Evolutionary conservation across 1,140 invertebrate species (phyloP), one percentile per base, ranked within the genome.

Genomic region (Meloidogyne hapla): DNA sequence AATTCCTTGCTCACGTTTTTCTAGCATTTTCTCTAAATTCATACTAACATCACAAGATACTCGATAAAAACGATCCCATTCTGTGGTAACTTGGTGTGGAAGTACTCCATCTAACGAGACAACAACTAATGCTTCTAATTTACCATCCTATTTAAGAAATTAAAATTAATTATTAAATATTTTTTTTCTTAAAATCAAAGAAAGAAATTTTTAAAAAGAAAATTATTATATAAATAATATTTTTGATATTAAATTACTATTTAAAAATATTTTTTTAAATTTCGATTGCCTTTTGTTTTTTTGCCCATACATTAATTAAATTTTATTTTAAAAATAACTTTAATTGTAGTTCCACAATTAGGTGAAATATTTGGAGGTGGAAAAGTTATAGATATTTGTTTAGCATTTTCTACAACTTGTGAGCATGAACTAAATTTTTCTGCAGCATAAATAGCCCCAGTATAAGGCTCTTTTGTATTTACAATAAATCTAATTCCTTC

Each of bases 31-130:
- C 8, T 73, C 71, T n/a, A 73, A 40, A 40, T 87, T 82, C 86
- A 87, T 86, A 25, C 80, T 84, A 13, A 85, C 85, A 76, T 86
- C 85, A 45, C 85, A 86, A 15, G 79, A 80, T 23, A 86, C 84
- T 40, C 83, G 77, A 74, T 86, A 86, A 80, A 86, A 86, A 23
- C 85, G 85, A 82, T 86, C 85, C 86, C 86, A 86, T 78, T 86
- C 85, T 68, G 84, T 85, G 72, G 86, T 86, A 13, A 86, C 85
- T 78, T 86, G 85, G 65, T 86, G 85, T 15, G 85, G 85, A 21
- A 86, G 77, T 33, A 86, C 85, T 21, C 85, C 85, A 69, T 86
- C 85, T 28, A 86, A 65, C 13, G 85, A 86, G 5, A 86, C 86
- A 45, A 86, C 85, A 40, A 86, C 85, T 9, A 86, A 75, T 18